Evolutionary conservation across 2,797 vertebrate species (phyloP), one percentile per base, ranked within the genome.

Genomic region (Dallia pectoralis): DNA sequence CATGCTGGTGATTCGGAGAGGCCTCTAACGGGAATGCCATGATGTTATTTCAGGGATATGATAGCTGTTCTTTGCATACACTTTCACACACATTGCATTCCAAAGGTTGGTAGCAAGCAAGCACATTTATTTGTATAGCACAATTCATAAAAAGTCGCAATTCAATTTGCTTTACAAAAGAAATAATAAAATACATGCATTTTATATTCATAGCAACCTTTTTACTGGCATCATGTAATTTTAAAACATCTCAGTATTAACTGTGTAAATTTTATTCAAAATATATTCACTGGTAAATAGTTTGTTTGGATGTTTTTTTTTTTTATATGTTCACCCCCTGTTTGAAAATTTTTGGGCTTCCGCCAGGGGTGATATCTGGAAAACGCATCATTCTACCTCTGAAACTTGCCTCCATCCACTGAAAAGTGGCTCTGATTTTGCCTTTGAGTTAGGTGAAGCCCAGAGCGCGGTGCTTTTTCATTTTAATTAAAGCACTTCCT

Each of bases 401-500:
- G 5, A 36, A 32, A 64, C 62, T 32, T 30, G 62, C 62, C 62
- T 32, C 29, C 27, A 18, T 32, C 16, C n/a, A 44, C 22, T 25
- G 18, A 59, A 53, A 67, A 68, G 56, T 19, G 44, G 32, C 47
- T 36, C 48, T 67, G n/a, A 18, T 69, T 27, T 48, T 77, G 75
- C 66, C 82, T 79, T 81, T 81, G 79, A 76, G 72, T 33, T 53
- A 22, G 69, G 51, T 68, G 65, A 49, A 65, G 63, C 68, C 48
- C 48, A 15, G 59, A 67, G 61, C 27, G 49, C 44, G 15, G 44
- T 47, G 18, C 69, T 29, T 74, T 78, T 69, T 53, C 40, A 40
- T 80, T 84, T 82, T 82, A 80, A 80, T 84, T 82, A 77, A 80
- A 80, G 62, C 8, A 18, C 51, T 61, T 70, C 67, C 70, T 67